Percentiles rank a stretch among this genome's conserved stretches.
These are phyloP conservation scores for Jaculus jaculus DNA, from an alignment of 2,113 vertebrate species.

Conservation along the genomic window DNA sequence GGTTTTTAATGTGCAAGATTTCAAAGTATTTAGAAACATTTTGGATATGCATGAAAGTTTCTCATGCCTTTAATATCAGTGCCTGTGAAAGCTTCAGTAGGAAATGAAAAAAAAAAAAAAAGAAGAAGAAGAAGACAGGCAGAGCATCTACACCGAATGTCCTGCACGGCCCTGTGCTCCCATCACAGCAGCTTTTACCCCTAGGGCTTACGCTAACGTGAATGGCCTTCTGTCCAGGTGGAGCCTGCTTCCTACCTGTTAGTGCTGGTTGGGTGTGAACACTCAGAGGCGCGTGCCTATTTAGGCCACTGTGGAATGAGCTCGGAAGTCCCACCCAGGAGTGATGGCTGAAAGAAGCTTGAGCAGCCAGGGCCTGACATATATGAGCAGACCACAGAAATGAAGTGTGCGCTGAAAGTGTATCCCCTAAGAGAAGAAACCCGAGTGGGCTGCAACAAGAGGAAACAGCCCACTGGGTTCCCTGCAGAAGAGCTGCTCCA, in stretches of 20 bases:
- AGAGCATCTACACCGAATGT: not conserved
- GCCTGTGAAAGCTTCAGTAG: not conserved
- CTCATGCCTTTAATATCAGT: not conserved
- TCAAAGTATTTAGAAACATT: constrained; percentile 4
- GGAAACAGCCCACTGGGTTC: not conserved
- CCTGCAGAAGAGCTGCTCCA: not conserved
- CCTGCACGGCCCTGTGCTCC: not conserved
- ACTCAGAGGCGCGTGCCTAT: not conserved
- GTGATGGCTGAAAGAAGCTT: not conserved
- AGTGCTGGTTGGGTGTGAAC: not conserved
- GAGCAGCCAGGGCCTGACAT: not conserved
- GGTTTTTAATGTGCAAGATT: not conserved
- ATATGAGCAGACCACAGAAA: not conserved
- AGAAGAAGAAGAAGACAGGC: too few relatives aligned
- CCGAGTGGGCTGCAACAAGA: fast-evolving
- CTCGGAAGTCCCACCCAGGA: not conserved
- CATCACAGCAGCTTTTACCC: not conserved
- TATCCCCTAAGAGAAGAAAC: not conserved
- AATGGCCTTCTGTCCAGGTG: not conserved
- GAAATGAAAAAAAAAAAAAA: constrained; percentile 14
- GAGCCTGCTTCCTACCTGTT: not conserved
- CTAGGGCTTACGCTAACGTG: not conserved
- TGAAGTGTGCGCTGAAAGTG: not conserved
- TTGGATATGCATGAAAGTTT: not conserved
- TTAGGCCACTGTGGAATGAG: not conserved